Evolutionary conservation across 2,888 invertebrate genomes (phyloP).

Genomic region (Mythimna impura): DNA sequence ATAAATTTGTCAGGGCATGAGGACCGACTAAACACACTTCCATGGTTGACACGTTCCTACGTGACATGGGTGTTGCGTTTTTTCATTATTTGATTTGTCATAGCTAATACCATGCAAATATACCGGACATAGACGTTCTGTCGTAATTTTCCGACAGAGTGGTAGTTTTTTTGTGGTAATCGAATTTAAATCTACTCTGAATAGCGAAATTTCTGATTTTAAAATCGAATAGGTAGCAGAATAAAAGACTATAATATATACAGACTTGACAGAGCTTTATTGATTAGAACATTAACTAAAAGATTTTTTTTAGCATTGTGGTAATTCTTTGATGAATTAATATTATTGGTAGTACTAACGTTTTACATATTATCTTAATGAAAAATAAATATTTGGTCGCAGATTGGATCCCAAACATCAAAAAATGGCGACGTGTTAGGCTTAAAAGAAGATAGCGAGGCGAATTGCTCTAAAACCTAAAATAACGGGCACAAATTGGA

Average conservation of each 20-base stretch:
- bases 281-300: background rate
- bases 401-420: background rate
- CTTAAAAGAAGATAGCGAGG: too few relatives aligned
- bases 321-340: background rate
- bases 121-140: conserved; percentile 22
- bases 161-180: background rate
- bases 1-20: conserved; percentile 68
- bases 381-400: too few relatives aligned
- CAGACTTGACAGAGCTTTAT: background rate
- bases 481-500: too few relatives aligned
- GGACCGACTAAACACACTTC: conserved; percentile 66
- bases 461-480: too few relatives aligned
- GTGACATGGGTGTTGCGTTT: conserved; percentile 60
- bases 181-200: too few relatives aligned
- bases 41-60: conserved; percentile 60
- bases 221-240: too few relatives aligned
- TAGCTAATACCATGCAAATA: conserved; percentile 25
- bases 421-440: background rate
- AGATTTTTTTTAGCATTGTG: background rate
- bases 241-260: too few relatives aligned
- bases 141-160: background rate
- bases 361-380: too few relatives aligned
- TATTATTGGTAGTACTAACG: background rate
- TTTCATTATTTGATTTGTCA: conserved; percentile 63
- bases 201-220: too few relatives aligned